Conservation (phyloP, 2,888 invertebrate species). For the Catonia carolina region DNA sequence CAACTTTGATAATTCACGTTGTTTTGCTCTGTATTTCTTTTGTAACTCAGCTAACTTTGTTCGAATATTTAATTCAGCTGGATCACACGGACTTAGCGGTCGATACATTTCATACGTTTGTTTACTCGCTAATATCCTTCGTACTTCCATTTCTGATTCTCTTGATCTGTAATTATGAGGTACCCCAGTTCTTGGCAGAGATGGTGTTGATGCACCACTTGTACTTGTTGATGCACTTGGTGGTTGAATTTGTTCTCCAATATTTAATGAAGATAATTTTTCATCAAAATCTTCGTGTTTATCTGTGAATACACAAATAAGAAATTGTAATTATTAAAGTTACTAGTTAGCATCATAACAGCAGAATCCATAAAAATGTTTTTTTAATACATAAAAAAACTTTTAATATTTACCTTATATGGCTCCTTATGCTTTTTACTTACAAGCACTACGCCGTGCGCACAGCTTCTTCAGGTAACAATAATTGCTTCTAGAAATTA, state of each 20-base stretch:
- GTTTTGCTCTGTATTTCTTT: constrained; percentile 73
- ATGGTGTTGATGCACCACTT: constrained; percentile 39
- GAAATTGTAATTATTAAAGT: not conserved
- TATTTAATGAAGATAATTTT: no score
- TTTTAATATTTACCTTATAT: no score
- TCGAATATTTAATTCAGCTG: constrained; percentile 53
- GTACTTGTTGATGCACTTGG: constrained; percentile 34
- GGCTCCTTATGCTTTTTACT: no score
- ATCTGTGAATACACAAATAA: no score
- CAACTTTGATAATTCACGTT: constrained; percentile 69
- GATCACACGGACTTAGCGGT: constrained; percentile 23
- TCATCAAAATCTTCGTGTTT: no score
- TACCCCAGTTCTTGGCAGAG: constrained; percentile 27
- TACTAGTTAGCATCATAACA: no score
- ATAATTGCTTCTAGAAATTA: no score
- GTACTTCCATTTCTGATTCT: constrained; percentile 36
- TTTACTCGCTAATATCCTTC: constrained; percentile 15
- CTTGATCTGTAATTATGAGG: constrained; percentile 36
- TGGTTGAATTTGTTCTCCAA: no score
- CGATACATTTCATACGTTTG: constrained; percentile 10
- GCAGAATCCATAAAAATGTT: not conserved
- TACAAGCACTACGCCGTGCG: no score
- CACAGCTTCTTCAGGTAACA: no score
- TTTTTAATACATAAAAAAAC: no score
- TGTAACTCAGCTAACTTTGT: constrained; percentile 73